Evolutionary conservation across 2,888 invertebrate species (phyloP).

Genomic region (Brassicogethes aeneus): DNA sequence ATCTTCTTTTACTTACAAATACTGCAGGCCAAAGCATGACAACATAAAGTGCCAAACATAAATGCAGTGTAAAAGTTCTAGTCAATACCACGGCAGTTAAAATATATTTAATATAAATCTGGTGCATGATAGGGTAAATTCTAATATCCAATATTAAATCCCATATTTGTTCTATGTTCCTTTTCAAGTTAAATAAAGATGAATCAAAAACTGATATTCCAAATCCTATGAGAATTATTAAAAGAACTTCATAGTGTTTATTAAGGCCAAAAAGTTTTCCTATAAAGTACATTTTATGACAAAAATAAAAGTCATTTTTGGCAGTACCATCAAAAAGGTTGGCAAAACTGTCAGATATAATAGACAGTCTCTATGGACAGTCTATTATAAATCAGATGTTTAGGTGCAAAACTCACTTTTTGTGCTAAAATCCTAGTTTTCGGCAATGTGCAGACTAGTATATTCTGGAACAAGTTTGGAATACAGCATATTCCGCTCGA

Average conservation of each 20-base stretch:
- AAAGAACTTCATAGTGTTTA: slow-evolving; percentile 44
- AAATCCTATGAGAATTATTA: slow-evolving; percentile 46
- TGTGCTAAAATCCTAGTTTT: too few relatives aligned
- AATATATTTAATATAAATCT: slow-evolving; percentile 44
- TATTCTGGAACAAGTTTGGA: too few relatives aligned
- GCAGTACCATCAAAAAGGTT: neutral
- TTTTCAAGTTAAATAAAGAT: slow-evolving; percentile 46
- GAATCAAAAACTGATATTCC: slow-evolving; percentile 46
- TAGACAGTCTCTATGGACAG: too few relatives aligned
- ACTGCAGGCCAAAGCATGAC: slow-evolving; percentile 49
- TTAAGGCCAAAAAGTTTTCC: slow-evolving; percentile 37
- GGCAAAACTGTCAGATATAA: neutral
- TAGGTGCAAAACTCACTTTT: too few relatives aligned
- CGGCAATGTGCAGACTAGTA: too few relatives aligned
- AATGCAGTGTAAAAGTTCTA: slow-evolving; percentile 48
- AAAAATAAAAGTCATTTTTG: neutral
- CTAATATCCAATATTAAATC: slow-evolving; percentile 43
- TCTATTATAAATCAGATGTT: too few relatives aligned
- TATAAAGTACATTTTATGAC: slow-evolving; percentile 7
- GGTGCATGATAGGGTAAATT: slow-evolving; percentile 38
- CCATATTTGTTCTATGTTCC: slow-evolving; percentile 50
- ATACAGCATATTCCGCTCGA: too few relatives aligned
- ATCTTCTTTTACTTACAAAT: slow-evolving; percentile 40
- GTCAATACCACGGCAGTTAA: slow-evolving; percentile 46
- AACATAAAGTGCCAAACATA: slow-evolving; percentile 48